These are phyloP conservation scores for Malthinus seriepunctatus DNA, from an alignment of 2,888 invertebrate genomes.

Conservation along the genomic window DNA sequence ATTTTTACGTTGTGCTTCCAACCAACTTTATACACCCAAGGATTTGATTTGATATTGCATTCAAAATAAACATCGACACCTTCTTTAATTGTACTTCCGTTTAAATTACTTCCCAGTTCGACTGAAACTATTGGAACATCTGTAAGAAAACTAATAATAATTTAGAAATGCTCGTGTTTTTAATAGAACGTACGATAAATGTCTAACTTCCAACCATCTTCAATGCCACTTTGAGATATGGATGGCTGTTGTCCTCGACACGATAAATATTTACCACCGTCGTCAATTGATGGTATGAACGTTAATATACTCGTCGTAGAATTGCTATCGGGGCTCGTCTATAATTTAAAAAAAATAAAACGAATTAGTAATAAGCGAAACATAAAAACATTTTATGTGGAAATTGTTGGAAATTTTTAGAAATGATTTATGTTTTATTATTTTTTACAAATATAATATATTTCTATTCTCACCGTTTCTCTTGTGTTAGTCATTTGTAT, in stretches of 20 bases:
- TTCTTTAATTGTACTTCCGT: constrained; percentile 80
- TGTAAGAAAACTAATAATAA: constrained; percentile 53
- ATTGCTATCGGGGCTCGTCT: constrained; percentile 72
- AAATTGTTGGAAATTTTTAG: too few species aligned
- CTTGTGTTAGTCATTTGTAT: constrained; percentile 67
- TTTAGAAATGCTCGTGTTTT: neutral
- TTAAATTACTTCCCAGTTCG: constrained; percentile 80
- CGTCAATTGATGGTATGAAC: constrained; percentile 77
- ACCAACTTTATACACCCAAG: constrained; percentile 77
- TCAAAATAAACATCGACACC: constrained; percentile 91
- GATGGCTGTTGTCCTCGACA: constrained; percentile 79
- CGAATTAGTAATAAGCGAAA: neutral
- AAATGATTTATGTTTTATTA: too few species aligned
- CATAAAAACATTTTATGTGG: too few species aligned
- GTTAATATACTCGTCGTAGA: constrained; percentile 76
- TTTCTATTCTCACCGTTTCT: constrained; percentile 63
- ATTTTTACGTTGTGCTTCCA: constrained; percentile 76
- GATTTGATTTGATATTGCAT: constrained; percentile 87
- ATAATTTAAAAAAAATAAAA: constrained; percentile 23
- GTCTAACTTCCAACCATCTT: constrained; percentile 80
- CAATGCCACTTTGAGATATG: constrained; percentile 74
- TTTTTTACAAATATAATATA: neutral
- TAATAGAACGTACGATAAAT: constrained; percentile 75
- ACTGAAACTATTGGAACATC: constrained; percentile 83
- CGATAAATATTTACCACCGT: constrained; percentile 75